Evolutionary conservation across 2,113 vertebrate species (phyloP).

Genomic region (Zosterops hypoxanthus): DNA sequence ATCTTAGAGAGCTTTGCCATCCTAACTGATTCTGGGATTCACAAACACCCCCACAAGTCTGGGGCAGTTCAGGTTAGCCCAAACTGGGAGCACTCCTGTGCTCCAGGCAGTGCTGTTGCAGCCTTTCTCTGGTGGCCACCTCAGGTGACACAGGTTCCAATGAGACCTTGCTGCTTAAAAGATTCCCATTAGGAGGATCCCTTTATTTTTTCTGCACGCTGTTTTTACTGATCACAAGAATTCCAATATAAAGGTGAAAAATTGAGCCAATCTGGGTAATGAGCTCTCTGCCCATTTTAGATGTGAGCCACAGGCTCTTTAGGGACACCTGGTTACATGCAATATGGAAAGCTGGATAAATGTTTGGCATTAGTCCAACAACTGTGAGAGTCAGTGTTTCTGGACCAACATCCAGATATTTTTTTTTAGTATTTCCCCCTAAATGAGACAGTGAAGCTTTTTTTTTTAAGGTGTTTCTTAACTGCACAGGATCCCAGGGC

Average conservation of each 20-base stretch:
- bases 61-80: neutral
- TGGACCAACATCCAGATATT: neutral
- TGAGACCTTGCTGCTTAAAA: neutral
- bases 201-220: neutral
- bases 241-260: neutral
- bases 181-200: neutral
- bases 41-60: neutral
- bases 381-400: neutral
- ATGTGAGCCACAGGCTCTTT: neutral
- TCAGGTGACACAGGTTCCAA: rapidly evolving
- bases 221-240: neutral
- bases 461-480: neutral
- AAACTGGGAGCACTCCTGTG: neutral
- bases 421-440: too few species aligned
- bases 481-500: neutral
- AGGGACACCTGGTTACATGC: neutral
- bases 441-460: neutral
- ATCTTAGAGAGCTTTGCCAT: neutral
- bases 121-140: neutral
- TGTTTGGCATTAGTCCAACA: neutral
- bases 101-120: neutral
- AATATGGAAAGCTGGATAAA: neutral
- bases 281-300: neutral
- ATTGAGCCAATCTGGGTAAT: neutral
- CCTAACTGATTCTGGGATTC: neutral